phyloP scores from a whole-genome alignment of 1,140 invertebrate genomes.

The Drosophila pseudoananassae region DNA sequence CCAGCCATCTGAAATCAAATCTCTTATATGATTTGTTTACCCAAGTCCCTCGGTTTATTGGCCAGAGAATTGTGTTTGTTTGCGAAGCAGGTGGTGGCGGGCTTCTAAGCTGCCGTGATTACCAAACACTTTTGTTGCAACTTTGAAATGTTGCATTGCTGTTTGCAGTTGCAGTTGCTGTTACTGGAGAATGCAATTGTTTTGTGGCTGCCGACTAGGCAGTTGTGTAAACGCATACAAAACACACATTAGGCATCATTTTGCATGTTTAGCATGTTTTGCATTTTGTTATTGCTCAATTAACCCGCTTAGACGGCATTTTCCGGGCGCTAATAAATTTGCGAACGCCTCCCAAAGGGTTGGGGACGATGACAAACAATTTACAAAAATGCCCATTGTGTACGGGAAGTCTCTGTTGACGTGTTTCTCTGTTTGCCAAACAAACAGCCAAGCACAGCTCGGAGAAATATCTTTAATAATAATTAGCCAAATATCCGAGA shows the following conservation, averaged over 20 bases:
- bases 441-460: constrained; percentile 42
- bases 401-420: constrained; percentile 47
- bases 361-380: constrained; percentile 45
- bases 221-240: constrained; percentile 60
- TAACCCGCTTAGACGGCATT: constrained; percentile 63
- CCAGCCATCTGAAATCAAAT: not conserved
- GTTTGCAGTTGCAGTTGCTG: constrained; percentile 5
- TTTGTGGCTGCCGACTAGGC: constrained; percentile 13
- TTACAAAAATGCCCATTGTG: constrained; percentile 47
- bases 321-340: constrained; percentile 66
- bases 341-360: constrained; percentile 4
- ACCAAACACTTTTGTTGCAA: constrained; percentile 28
- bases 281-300: constrained; percentile 75
- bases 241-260: constrained; percentile 55
- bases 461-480: constrained; percentile 47
- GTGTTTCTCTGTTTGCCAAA: constrained; percentile 26
- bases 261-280: constrained; percentile 56
- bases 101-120: constrained; percentile 28
- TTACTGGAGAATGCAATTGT: constrained; percentile 14
- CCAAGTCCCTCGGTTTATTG: not conserved
- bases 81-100: constrained; percentile 30
- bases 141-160: constrained; percentile 32
- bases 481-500: constrained; percentile 52
- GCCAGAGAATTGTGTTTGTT: not conserved
- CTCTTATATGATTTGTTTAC: constrained; percentile 3